Evolutionary conservation across 2,113 vertebrate species (phyloP).

Genomic region (Candoia aspera): DNA sequence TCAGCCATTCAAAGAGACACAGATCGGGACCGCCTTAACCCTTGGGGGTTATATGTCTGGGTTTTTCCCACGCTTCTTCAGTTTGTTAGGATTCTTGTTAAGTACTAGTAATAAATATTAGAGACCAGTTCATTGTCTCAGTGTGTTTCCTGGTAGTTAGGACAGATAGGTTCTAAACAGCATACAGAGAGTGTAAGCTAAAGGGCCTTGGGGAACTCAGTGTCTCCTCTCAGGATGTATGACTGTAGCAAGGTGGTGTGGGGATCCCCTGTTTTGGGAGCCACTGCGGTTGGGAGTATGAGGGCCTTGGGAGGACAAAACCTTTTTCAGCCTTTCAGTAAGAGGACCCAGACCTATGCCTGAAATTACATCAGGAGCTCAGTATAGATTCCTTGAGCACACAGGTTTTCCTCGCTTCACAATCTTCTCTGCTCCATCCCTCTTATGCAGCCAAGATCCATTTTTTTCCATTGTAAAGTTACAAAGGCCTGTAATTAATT

Average conservation of each 20-base stretch:
- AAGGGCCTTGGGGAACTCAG: neutral
- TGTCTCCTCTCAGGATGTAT: neutral
- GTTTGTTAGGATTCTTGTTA: too few species aligned
- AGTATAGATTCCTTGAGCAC: neutral
- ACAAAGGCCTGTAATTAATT: neutral
- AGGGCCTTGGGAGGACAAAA: rapidly evolving
- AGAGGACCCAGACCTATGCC: neutral
- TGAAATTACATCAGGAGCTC: constrained; percentile 16
- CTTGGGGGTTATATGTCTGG: too few species aligned
- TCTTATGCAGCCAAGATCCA: neutral
- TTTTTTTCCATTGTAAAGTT: neutral
- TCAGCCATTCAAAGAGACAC: too few species aligned
- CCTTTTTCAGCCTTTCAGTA: neutral
- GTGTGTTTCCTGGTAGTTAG: too few species aligned
- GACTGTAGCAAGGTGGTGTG: neutral
- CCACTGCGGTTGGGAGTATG: neutral
- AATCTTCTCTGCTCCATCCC: neutral
- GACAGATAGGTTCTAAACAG: neutral
- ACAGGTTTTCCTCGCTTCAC: neutral
- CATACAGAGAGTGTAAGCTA: neutral
- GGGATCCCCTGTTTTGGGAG: neutral
- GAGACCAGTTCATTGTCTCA: too few species aligned
- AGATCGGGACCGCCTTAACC: too few species aligned
- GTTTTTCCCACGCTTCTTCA: too few species aligned
- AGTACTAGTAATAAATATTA: too few species aligned